Percentiles rank a stretch among this genome's conserved stretches.
Evolutionary conservation across 2,113 vertebrate species (phyloP).

Genomic region (Madoqua kirkii): DNA sequence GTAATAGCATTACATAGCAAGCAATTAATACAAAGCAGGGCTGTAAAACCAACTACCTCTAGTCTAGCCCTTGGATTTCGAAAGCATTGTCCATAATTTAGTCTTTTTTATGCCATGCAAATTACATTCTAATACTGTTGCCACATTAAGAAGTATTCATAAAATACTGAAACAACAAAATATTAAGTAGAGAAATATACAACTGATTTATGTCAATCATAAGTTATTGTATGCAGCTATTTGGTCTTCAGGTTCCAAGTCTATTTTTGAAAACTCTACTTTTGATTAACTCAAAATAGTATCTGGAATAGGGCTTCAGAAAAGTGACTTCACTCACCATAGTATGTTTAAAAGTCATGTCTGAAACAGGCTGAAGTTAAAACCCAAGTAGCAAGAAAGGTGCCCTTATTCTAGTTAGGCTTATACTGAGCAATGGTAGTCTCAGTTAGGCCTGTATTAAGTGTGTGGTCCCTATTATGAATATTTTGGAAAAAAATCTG

Average conservation of each 20-base stretch:
- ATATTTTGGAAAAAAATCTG: neutral
- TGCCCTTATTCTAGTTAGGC: neutral
- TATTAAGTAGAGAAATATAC: neutral
- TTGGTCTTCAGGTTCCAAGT: neutral
- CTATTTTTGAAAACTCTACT: neutral
- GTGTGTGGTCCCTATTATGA: neutral
- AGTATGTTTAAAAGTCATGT: neutral
- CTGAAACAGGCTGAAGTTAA: neutral
- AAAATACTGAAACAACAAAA: neutral
- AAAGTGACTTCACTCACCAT: neutral
- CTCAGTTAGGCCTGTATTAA: neutral
- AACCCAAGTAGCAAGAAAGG: constrained; percentile 28
- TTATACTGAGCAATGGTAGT: neutral
- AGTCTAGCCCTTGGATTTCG: neutral
- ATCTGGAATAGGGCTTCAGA: neutral
- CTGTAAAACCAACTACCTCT: neutral
- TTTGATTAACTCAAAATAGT: neutral
- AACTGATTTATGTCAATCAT: neutral
- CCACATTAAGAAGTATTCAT: neutral
- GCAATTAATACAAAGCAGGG: neutral
- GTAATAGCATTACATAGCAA: neutral
- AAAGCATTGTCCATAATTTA: neutral
- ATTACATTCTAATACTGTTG: neutral
- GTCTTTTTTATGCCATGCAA: neutral
- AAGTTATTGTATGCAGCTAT: neutral